Evolutionary conservation across 2,888 invertebrate species (phyloP), one percentile per base, ranked within the genome.

Genomic region (Saturnia pavonia): DNA sequence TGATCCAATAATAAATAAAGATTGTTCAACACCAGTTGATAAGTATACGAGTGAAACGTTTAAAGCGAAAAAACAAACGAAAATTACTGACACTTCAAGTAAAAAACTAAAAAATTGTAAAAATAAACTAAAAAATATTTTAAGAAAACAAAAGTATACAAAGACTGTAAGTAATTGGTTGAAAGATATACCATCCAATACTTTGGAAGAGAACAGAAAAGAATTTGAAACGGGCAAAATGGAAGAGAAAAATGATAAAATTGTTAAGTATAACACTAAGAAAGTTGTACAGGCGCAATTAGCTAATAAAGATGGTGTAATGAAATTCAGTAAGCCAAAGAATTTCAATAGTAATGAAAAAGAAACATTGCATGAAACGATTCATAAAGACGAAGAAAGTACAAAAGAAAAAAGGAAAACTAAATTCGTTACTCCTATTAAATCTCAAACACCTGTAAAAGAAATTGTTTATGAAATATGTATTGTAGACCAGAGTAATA

Each of bases 81-180:
- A 75, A 72, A 75, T 77, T 65, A 74, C 72, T 9, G 76, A 80
- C 12, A 66, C 43, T 0, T 66, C 76, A 45, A 70, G 78, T 22
- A 84, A 82, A 72, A 85, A 84, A 78, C 40, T 77, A 16, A 87
- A 80, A 74, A 83, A 80, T 75, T 19, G 34, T 43, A 43, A 67
- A 11, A 75, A 74, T 2, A 72, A 71, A 25, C 27, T 70, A 60
- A 80, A 82, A 65, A 74, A 57, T 19, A 77, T 57, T 66, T 78
- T 76, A 25, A 82, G 86, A 2, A 90, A 91, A 76, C 78, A 88
- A 76, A 88, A 83, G 69, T 90, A 86, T 75, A 86, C 82, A 3
- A 89, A 85, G 71, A 75, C 82, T 25, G 86, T 92, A 7, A 87
- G 88, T 73, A 87, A 86, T 72, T 93, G 92, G 92, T 81, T 92